Base-by-base conservation (phyloP, 2,888 invertebrate genomes). In the Cheilosia vulpina region DNA sequence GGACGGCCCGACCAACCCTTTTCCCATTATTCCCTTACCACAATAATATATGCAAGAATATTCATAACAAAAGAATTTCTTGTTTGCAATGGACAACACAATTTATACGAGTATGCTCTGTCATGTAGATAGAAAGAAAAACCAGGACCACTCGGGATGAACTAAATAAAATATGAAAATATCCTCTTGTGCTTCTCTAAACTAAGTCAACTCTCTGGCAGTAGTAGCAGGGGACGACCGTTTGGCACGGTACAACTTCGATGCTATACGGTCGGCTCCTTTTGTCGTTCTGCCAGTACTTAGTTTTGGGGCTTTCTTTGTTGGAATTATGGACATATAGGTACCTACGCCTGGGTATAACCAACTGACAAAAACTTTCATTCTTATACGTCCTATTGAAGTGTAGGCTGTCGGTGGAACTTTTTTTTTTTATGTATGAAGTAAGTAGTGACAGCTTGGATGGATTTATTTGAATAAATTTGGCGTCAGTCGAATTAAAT, bases 131-230 rank as follows among this genome's bases (percentile, higher is more conserved):
- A 65, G 53, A 13, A 34, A 58, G 57, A 34, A 53, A 62, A 57
- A 45, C 17, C 13, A 58, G 2, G 9, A 24, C 62, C 53, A 69
- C 68, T 68, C 60, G 53, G 66, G 53, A 31, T 47, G 72, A 73
- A 77, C 73, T 72, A 73, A 72, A 78, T 77, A 78, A 77, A 83
- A 78, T 68, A 83, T 83, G 68, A 52, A 73, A 66, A 55, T 73
- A 83, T 72, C 43, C 68, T 62, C 63, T 78, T 57, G 43, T 50
- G 7, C 41, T 17, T 7, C 21, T 60, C 21, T 58, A 41, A 60
- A 72, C 71, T 17, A 45, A 45, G 9, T 38, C 17, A 69, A 47
- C 21, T 38, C 41, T 13, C 31, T 17, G 9, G 41, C 7, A n/a
- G 47, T 38, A 13, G 34, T 52, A 43, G 57, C 17, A 45, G 24